phyloP scores from a whole-genome alignment of 2,888 invertebrate genomes.

The Hedya salicella region DNA sequence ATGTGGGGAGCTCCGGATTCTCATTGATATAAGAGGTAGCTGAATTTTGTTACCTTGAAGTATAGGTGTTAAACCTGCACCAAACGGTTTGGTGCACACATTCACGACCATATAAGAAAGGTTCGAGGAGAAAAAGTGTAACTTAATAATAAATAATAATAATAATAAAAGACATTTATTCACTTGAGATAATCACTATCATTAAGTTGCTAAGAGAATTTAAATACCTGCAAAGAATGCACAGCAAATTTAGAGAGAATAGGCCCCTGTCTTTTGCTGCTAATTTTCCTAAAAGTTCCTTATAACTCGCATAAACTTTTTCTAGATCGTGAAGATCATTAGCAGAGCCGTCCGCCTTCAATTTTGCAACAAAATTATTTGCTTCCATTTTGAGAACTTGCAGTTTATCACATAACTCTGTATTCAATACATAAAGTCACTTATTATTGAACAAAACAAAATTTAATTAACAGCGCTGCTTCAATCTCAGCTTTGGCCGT shows the following conservation, averaged over 20 bases:
- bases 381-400: conserved; percentile 61
- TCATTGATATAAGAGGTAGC: no score
- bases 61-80: no score
- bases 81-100: no score
- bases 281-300: conserved; percentile 58
- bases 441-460: conserved; percentile 14
- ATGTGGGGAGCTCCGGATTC: no score
- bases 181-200: no score
- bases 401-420: conserved; percentile 16
- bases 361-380: conserved; percentile 64
- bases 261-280: conserved; percentile 59
- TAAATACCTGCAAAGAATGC: conserved; percentile 73
- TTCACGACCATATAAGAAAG: no score
- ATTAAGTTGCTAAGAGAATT: not conserved
- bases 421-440: conserved; percentile 16
- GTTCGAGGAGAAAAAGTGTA: no score
- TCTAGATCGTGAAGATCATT: conserved; percentile 60
- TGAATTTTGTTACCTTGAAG: no score
- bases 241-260: conserved; percentile 72
- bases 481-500: conserved; percentile 8
- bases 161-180: no score
- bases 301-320: conserved; percentile 58
- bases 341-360: conserved; percentile 66
- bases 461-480: not conserved
- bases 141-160: no score